Conservation (phyloP, 1,140 invertebrate genomes). For the Venustaconcha ellipsiformis region DNA sequence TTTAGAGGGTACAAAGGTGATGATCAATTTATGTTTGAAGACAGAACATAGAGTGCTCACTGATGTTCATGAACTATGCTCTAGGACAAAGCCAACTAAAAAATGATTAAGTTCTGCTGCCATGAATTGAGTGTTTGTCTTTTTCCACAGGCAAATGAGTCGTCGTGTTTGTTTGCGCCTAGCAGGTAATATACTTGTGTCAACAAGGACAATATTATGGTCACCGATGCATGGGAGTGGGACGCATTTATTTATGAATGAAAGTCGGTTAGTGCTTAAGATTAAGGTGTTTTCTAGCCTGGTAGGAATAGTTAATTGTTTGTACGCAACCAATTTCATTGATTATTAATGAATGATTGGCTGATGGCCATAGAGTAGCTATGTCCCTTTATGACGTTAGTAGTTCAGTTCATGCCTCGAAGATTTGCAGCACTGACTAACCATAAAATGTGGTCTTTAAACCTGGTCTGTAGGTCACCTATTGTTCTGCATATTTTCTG, state of each 20-base stretch:
- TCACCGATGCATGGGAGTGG: conserved; percentile 1
- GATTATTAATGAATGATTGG: conserved; percentile 7
- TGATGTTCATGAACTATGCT: not conserved
- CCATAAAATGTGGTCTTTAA: not conserved
- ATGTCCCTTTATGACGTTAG: conserved; percentile 6
- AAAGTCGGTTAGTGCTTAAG: not conserved
- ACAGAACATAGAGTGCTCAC: not conserved
- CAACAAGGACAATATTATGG: conserved; percentile 1
- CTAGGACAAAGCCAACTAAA: not conserved
- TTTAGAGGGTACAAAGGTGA: not conserved
- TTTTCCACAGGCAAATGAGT: conserved; percentile 3
- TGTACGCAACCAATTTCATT: conserved; percentile 8
- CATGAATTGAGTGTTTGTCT: not conserved
- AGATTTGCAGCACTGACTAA: not conserved
- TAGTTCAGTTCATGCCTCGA: conserved; percentile 3
- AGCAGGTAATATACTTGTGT: conserved; percentile 2
- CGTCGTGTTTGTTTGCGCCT: not conserved
- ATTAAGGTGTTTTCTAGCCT: not conserved
- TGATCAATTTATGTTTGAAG: not conserved
- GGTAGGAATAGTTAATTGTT: not conserved
- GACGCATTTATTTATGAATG: conserved; percentile 1
- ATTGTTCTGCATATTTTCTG: not conserved
- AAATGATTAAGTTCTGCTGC: conserved; percentile 6
- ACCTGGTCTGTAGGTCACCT: too few relatives aligned
- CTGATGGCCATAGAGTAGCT: not conserved